Evolutionary conservation across 37 sponge, comb jelly and placozoan species (phyloP).

Genomic region (Crambe crambe): DNA sequence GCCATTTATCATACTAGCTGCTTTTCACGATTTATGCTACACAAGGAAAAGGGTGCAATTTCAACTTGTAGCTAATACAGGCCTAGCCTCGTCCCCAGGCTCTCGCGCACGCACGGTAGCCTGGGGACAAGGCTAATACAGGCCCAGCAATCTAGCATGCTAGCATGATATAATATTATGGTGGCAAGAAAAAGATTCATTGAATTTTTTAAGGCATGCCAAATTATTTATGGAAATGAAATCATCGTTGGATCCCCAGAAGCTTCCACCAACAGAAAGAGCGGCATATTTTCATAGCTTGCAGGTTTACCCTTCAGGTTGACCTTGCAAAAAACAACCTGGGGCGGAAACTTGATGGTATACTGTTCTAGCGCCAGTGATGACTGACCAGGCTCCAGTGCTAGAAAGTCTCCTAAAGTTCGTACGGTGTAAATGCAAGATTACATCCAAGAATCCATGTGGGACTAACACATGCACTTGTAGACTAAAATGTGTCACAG

Average conservation of each 20-base stretch:
- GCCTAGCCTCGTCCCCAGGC: no score
- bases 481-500: slow-evolving; percentile 38
- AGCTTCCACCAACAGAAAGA: no score
- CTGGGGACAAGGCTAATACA: no score
- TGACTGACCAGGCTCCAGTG: slow-evolving; percentile 23
- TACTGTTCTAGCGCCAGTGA: slow-evolving; percentile 7
- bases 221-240: slow-evolving; percentile 38
- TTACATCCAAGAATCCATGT: slow-evolving; percentile 46
- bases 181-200: no score
- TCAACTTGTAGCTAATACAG: no score
- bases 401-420: slow-evolving; percentile 18
- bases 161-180: slow-evolving; percentile 44
- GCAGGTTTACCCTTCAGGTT: not conserved
- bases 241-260: slow-evolving; percentile 22
- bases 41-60: no score
- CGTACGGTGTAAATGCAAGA: slow-evolving; percentile 30
- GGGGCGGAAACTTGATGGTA: slow-evolving; percentile 37
- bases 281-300: slow-evolving; percentile 19
- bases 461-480: slow-evolving; percentile 23
- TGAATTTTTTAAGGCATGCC: slow-evolving; percentile 27
- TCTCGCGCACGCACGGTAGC: no score
- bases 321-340: not conserved
- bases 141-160: not conserved
- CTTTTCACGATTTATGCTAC: no score
- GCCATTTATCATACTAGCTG: no score